phyloP scores from a whole-genome alignment of 2,888 invertebrate genomes.

The Acanthosepion lycidas region DNA sequence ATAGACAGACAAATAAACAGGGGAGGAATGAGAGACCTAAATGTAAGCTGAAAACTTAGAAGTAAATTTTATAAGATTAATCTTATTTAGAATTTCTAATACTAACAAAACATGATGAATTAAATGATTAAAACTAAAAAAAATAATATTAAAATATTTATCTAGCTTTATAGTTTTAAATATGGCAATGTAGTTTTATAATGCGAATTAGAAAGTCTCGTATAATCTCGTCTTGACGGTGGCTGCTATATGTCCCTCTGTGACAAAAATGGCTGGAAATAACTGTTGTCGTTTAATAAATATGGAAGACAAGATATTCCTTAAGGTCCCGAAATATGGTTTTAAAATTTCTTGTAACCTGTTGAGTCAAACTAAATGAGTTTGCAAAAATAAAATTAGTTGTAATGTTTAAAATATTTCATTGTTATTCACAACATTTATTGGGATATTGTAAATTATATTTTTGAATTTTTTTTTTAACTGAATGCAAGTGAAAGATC shows the following conservation, averaged over 20 bases:
- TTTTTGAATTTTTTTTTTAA: no score
- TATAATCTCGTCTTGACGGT: neutral
- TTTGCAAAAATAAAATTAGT: no score
- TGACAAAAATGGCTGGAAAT: neutral
- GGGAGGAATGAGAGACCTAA: neutral
- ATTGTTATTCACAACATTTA: no score
- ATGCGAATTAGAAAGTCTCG: constrained; percentile 33
- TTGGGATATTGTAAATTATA: no score
- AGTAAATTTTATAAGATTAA: neutral
- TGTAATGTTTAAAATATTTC: no score
- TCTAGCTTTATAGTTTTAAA: neutral
- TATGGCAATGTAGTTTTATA: neutral
- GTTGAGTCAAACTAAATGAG: no score
- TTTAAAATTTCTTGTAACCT: no score
- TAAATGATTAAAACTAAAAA: neutral
- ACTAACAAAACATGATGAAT: neutral
- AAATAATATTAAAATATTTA: neutral
- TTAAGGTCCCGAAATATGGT: no score
- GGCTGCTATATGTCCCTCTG: neutral
- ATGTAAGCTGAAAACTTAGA: neutral
- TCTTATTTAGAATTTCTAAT: neutral
- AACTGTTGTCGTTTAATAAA: neutral
- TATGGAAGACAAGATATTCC: no score
- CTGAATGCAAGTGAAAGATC: no score
- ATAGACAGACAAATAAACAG: neutral